Evolutionary conservation across 2,113 vertebrate species (phyloP), one percentile per base, ranked within the genome.

Genomic region (Anguilla japonica): DNA sequence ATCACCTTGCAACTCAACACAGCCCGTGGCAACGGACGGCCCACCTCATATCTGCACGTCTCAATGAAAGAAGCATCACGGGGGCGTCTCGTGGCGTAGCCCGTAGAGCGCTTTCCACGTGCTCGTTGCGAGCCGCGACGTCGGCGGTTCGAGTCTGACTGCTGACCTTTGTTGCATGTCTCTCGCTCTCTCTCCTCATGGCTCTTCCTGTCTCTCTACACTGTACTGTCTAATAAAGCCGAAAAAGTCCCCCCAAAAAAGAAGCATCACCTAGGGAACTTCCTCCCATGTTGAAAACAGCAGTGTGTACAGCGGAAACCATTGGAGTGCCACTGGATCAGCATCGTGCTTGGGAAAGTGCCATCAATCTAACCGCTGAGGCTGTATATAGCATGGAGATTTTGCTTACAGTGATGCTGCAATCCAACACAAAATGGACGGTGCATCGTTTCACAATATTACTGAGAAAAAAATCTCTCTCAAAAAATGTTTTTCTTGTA

Each of bases 281-380:
- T 82, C 79, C 79, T 81, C 85, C 85, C 50, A 18, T 50, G 16
- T 86, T 43, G 40, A 57, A 43, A 40, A 18, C 79, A 71, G 26
- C 40, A 13, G 85, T 56, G n/a, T 57, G 53, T 39, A 82, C 82
- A 82, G 82, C 41, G 40, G 18, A 82, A 81, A 82, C 85, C 85
- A 46, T 60, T 15, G 14, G 53, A 0, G 3, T 22, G 26, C 22
- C 79, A 6, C 41, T 39, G 79, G 56, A 63, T 43, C 40, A 7
- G 4, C 14, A 34, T 79, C 85, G 56, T 13, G 40, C 26, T 67
- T 81, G 11, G 41, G 5, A n/a, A 20, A n/a, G 50, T 16, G 71
- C 75, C 84, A 4, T 80, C 75, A n/a, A 8, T 11, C 13, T 40
- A 57, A 71, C 29, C 4, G 34, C 78, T 22, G 67, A 7, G 0